Conservation (phyloP, 2,888 invertebrate species). For the Callinectes sapidus region DNA sequence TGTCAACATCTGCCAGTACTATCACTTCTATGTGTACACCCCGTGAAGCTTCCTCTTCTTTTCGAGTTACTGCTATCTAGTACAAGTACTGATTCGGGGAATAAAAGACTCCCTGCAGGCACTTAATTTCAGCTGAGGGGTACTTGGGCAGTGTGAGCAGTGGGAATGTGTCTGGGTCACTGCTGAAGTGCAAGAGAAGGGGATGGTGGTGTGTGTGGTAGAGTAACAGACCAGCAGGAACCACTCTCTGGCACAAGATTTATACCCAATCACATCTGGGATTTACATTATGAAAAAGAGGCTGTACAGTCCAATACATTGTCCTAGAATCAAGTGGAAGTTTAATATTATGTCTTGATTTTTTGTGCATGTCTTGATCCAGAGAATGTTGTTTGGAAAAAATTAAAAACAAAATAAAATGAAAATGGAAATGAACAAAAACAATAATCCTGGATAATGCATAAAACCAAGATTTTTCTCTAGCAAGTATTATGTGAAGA, state of each 20-base stretch:
- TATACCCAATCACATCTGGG: constrained; percentile 43
- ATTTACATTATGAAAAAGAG: constrained; percentile 33
- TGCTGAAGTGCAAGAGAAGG: constrained; percentile 47
- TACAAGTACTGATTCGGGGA: not conserved
- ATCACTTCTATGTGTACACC: constrained; percentile 35
- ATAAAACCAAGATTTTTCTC: constrained; percentile 43
- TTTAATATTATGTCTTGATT: constrained; percentile 53
- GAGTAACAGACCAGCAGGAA: constrained; percentile 60
- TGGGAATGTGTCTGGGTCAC: constrained; percentile 45
- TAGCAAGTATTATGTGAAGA: not conserved
- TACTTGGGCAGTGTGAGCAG: constrained; percentile 48
- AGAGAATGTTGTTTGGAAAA: constrained; percentile 60
- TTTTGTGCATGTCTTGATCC: constrained; percentile 54
- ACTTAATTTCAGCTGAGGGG: not conserved
- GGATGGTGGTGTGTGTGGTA: constrained; percentile 51
- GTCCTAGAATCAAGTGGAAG: constrained; percentile 30
- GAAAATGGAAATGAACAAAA: constrained; percentile 35
- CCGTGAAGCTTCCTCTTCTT: constrained; percentile 23
- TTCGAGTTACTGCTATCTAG: not conserved
- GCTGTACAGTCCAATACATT: constrained; percentile 45
- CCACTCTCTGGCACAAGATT: constrained; percentile 67
- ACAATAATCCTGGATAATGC: constrained; percentile 64
- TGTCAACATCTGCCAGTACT: constrained; percentile 48
- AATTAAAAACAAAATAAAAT: constrained; percentile 32
- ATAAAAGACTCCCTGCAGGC: constrained; percentile 28